A percentile compares a stretch with the other conserved stretches of the same genome.
Conservation (phyloP, 2,797 vertebrate genomes). For the Tragelaphus oryx region DNA sequence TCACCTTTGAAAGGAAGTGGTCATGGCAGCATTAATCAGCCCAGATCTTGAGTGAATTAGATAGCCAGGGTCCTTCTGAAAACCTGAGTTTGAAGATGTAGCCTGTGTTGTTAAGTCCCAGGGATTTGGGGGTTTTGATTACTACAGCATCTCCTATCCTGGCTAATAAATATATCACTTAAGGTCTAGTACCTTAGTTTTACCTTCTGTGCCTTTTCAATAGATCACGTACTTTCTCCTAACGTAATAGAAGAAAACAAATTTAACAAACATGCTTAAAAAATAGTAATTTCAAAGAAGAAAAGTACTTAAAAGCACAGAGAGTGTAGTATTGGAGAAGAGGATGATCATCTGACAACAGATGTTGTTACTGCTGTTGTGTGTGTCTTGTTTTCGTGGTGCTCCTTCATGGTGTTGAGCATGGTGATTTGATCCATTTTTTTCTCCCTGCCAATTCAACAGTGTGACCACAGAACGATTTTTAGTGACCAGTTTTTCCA, state of each 20-base stretch:
- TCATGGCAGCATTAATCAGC: neutral
- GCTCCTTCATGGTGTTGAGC: neutral
- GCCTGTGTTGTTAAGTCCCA: neutral
- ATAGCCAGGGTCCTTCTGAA: neutral
- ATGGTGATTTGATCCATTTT: slow-evolving; percentile 5
- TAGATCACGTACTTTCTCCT: neutral
- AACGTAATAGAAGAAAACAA: neutral
- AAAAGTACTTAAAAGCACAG: neutral
- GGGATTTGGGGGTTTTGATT: neutral
- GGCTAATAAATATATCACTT: neutral
- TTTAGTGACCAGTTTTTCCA: slow-evolving; percentile 38
- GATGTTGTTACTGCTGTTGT: neutral
- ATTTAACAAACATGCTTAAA: neutral
- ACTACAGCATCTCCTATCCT: neutral
- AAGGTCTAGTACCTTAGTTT: neutral
- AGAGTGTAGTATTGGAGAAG: neutral
- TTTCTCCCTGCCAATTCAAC: slow-evolving; percentile 16
- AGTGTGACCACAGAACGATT: neutral
- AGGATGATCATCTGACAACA: neutral
- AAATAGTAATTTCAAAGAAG: neutral
- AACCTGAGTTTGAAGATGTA: neutral
- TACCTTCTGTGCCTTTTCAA: neutral
- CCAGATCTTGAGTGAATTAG: neutral
- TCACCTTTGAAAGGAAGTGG: neutral
- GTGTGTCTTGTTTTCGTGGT: neutral